A percentile compares a stretch with the other conserved stretches of the same genome.
Conservation (phyloP, 1,140 invertebrate genomes). For the Zelostemma sp. region DNA sequence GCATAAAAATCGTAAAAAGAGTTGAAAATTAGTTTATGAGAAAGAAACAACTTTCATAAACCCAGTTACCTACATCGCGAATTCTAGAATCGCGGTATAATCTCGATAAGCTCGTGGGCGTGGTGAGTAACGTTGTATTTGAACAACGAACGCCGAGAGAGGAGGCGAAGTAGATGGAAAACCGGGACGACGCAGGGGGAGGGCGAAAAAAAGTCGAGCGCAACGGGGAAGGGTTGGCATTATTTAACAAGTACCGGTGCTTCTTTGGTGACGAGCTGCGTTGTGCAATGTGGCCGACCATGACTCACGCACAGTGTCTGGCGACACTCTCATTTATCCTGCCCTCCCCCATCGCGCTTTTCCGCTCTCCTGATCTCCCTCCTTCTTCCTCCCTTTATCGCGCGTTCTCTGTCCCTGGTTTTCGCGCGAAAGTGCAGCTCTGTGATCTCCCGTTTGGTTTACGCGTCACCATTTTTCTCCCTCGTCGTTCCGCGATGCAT, state of each 20-base stretch:
- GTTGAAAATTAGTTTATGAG: too few relatives aligned
- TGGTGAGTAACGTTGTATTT: constrained; percentile 7
- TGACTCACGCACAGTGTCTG: constrained; percentile 29
- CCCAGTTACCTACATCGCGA: constrained; percentile 10
- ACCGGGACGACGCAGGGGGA: neutral
- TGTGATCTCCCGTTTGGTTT: constrained; percentile 34
- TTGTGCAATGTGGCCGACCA: constrained; percentile 27
- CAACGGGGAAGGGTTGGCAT: neutral
- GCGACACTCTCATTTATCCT: constrained; percentile 38
- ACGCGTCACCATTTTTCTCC: constrained; percentile 39
- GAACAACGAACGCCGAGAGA: constrained; percentile 13
- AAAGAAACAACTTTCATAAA: constrained; percentile 13
- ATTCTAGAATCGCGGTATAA: constrained; percentile 16
- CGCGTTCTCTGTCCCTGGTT: constrained; percentile 9
- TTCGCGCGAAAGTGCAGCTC: constrained; percentile 20
- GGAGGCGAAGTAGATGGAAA: constrained; percentile 2
- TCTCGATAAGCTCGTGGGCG: constrained; percentile 18
- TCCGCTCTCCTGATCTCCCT: constrained; percentile 26
- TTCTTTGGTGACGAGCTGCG: constrained; percentile 18
- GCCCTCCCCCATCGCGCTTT: constrained; percentile 16
- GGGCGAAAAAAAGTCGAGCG: neutral
- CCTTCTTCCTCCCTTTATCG: constrained; percentile 4
- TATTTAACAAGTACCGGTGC: constrained; percentile 18
- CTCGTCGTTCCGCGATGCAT: constrained; percentile 31
- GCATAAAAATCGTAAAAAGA: too few relatives aligned